Evolutionary conservation across 2,113 vertebrate species (phyloP), one percentile per base, ranked within the genome.

Genomic region (Apistogramma diplotaenia): DNA sequence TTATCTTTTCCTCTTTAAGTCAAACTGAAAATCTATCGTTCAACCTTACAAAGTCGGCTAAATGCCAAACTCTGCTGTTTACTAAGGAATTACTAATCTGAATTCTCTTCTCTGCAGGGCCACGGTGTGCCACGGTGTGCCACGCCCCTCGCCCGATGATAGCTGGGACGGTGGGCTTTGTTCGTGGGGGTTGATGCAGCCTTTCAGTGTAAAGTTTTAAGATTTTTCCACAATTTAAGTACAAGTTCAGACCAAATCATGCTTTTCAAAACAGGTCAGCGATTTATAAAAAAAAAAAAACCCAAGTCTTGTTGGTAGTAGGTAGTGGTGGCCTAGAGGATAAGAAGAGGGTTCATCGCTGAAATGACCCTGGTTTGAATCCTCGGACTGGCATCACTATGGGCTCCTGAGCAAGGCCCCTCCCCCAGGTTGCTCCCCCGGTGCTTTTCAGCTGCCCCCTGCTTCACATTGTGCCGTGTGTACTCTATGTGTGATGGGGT

Each of bases 1-100:
- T 75, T 58, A 65, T 53, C 46, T 31, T 29, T 62, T 67, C 54
- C 8, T 8, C 10, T 77, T 73, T n/a, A 51, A 35, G 19, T 74
- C 6, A 67, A 84, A 80, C 4, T 23, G 23, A 85, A 87, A 82
- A 62, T 55, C 49, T 11, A n/a, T 70, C 13, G 54, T 58, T 59
- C 13, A 3, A 54, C 74, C 23, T 46, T 25, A 58, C 9, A 70
- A n/a, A 70, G 3, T 29, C 5, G 16, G 70, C 62, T 54, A n/a
- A 58, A 29, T 25, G 23, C 46, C 6, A 25, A 57, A 37, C n/a
- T 76, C 35, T 33, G 18, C 27, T 46, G 33, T 76, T 84, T 65
- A 59, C 35, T 15, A 9, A 16, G 23, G 58, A 54, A 54, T 29
- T 53, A 77, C 29, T 3, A 19, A 72, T 86, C 23, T 8, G 9